Evolutionary conservation across 2,888 invertebrate genomes (phyloP), one percentile per base, ranked within the genome.

Genomic region (Hofmannophila pseudospretella): DNA sequence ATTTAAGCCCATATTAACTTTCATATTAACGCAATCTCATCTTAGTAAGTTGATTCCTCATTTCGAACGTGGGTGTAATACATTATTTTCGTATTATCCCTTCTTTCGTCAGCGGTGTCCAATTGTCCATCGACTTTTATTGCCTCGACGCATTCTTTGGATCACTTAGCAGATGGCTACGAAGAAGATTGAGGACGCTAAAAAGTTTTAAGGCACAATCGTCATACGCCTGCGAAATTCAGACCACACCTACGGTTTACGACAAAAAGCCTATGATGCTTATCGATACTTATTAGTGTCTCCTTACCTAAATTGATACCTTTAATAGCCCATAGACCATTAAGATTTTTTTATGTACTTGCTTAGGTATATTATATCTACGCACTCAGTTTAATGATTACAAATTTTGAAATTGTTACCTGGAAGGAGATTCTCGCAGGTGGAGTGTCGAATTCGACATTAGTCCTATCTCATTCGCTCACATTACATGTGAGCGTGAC

Each of bases 151-250:
- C 59, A 67, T 72, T 72, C 67, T 68, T 67, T 60, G 44, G 47
- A 49, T 67, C 73, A 80, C 75, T 82, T 81, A 80, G 72, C 80
- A 54, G 51, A 62, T 65, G 62, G 61, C 62, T 63, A 74, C 67
- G 67, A 76, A 74, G 67, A 42, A 55, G 58, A 56, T 57, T 51
- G 58, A 45, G 42, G 47, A 54, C 58, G 54, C 57, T 69, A 66
- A 76, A 71, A 58, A 53, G 49, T 56, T 70, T 63, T 46, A 57
- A 63, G 55, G 48, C 39, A 43, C 55, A 54, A 67, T 75, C 66
- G 62, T 65, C 70, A 61, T 57, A 54, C 39, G 43, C 49, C 52
- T 70, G 74, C 74, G 67, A 76, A 79, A 71, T 60, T 58, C 47
- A 50, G 74, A 78, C 77, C 78, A 75, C 78, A 74, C 72, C 58